Percentiles rank a stretch among this genome's conserved stretches.
Conservation (phyloP, 2,888 invertebrate species). For the Meteorus cinctellus region DNA sequence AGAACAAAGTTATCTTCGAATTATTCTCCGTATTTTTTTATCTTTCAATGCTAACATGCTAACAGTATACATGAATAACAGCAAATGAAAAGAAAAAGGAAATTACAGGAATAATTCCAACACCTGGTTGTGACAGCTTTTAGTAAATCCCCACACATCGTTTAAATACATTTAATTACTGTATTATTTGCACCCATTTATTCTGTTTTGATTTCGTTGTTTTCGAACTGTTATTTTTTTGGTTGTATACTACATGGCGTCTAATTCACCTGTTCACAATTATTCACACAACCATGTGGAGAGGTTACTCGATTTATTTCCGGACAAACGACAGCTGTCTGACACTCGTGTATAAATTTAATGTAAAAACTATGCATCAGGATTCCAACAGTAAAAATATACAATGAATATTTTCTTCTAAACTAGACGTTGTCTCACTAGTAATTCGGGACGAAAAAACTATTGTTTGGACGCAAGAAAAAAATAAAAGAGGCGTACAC, state of each 20-base stretch:
- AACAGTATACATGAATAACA: not conserved
- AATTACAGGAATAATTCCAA: not conserved
- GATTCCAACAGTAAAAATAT: not conserved
- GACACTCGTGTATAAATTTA: not conserved
- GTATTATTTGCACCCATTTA: not conserved
- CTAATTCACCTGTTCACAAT: constrained; percentile 31
- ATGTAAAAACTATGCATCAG: not conserved
- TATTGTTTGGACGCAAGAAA: constrained; percentile 23
- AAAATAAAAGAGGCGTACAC: constrained; percentile 5
- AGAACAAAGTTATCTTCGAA: not conserved
- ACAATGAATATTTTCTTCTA: not conserved
- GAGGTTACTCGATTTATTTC: constrained; percentile 5
- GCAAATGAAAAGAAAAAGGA: not conserved
- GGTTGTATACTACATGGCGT: not conserved
- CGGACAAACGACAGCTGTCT: constrained; percentile 18
- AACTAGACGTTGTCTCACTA: not conserved
- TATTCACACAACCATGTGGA: constrained; percentile 12
- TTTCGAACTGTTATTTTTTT: not conserved
- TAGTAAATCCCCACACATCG: too few species aligned
- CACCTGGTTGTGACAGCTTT: too few species aligned
- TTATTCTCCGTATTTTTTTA: not conserved
- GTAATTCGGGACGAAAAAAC: constrained; percentile 16
- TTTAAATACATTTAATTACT: too few species aligned
- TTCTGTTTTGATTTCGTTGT: not conserved
- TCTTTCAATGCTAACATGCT: not conserved